Evolutionary conservation across 2,113 vertebrate species (phyloP).

Genomic region (Erpornis zantholeuca): DNA sequence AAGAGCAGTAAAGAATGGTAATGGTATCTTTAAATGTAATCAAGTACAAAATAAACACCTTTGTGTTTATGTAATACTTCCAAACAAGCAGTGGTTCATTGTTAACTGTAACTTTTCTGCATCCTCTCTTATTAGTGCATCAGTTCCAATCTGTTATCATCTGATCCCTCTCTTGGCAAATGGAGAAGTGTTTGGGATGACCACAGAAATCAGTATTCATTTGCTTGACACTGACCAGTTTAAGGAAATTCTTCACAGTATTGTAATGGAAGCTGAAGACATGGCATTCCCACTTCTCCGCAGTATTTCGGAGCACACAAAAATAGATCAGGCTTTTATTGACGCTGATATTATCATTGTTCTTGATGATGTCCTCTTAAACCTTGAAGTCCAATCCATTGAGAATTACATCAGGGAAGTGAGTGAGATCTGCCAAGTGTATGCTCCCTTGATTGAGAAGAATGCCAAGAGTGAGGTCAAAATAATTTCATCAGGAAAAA

Average conservation of each 20-base stretch:
- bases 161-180: slow-evolving; percentile 82
- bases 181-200: slow-evolving; percentile 76
- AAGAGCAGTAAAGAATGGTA: background rate
- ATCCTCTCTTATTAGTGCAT: slow-evolving; percentile 74
- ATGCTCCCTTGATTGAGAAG: slow-evolving; percentile 79
- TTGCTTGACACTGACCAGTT: slow-evolving; percentile 73
- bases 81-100: background rate
- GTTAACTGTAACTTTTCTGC: background rate
- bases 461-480: slow-evolving; percentile 74
- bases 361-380: slow-evolving; percentile 75
- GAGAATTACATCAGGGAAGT: slow-evolving; percentile 58
- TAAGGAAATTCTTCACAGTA: slow-evolving; percentile 47
- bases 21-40: background rate
- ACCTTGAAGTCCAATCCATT: background rate
- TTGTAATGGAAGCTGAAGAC: slow-evolving; percentile 77
- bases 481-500: slow-evolving; percentile 82
- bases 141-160: slow-evolving; percentile 69
- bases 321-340: slow-evolving; percentile 75
- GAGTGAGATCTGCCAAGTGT: slow-evolving; percentile 69
- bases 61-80: background rate
- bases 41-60: background rate
- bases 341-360: slow-evolving; percentile 82
- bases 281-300: slow-evolving; percentile 75
- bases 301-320: slow-evolving; percentile 75
- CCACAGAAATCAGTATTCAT: slow-evolving; percentile 77